phyloP scores from a whole-genome alignment of 1,140 invertebrate genomes.

The Coenobita brevimanus region DNA sequence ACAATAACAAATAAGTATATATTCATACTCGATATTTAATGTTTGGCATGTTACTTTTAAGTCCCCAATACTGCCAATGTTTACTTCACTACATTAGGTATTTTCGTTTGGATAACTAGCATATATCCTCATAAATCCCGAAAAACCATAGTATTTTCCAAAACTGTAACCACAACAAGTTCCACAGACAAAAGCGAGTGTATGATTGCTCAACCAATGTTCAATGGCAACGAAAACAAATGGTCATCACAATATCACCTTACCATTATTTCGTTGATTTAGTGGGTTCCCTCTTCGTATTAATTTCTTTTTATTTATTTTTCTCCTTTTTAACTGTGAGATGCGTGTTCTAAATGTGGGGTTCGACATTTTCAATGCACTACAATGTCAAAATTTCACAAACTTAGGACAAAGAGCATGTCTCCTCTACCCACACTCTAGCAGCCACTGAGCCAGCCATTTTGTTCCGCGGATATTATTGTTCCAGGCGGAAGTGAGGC shows the following conservation, averaged over 20 bases:
- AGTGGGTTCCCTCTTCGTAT: conserved; percentile 49
- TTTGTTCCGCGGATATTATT: conserved; percentile 48
- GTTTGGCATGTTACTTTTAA: too few relatives aligned
- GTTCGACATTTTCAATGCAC: conserved; percentile 39
- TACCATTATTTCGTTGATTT: conserved; percentile 62
- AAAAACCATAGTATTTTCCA: too few relatives aligned
- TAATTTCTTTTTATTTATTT: conserved; percentile 60
- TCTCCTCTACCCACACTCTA: conserved; percentile 42
- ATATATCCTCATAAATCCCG: not conserved
- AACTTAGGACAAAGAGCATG: conserved; percentile 55
- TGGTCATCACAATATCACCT: conserved; percentile 34
- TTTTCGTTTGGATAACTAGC: too few relatives aligned
- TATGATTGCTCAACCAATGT: conserved; percentile 27
- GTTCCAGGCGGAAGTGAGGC: conserved; percentile 50
- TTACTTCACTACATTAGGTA: too few relatives aligned
- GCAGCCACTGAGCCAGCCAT: conserved; percentile 63
- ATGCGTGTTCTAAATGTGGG: conserved; percentile 52
- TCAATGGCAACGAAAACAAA: conserved; percentile 63
- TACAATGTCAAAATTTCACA: conserved; percentile 38
- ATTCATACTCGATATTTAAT: too few relatives aligned
- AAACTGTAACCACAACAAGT: not conserved
- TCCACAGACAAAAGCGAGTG: not conserved
- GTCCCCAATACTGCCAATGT: too few relatives aligned
- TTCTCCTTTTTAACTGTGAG: conserved; percentile 51
- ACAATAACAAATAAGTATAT: too few relatives aligned